Base-by-base conservation (phyloP, 1,140 invertebrate genomes). In the Bombus soroeensis region DNA sequence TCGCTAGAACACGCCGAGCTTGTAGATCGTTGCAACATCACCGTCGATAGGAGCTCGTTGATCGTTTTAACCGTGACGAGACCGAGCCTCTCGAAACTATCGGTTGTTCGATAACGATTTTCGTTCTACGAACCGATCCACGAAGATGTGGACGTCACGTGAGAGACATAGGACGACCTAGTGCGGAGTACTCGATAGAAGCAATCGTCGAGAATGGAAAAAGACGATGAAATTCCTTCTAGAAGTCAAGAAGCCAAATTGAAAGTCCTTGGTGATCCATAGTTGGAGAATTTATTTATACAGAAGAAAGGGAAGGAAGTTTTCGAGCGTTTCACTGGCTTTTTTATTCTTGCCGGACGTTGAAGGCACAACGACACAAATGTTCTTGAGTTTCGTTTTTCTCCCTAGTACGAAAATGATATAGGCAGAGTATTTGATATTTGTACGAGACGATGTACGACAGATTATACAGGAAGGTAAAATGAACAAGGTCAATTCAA, bases 401-500 rank as follows among this genome's bases (percentile, higher is more conserved):
- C 34, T 37, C 37, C n/a, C 13, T 10, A 22, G 47, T 53, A 53
- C 18, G 47, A 53, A 53, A 53, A 53, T 28, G 13, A 62, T 37
- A 43, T 39, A 72, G 39, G 28, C 18, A 73, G 53, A 81, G 6
- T 59, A 71, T 10, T 81, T 32, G 57, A 28, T 64, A 72, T 25
- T 62, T 34, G 32, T 32, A 15, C 15, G n/a, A 66, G 15, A 18
- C 6, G 6, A 34, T 32, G 59, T 41, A 28, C 71, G 53, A 59
- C 57, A 32, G 47, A n/a, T 15, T n/a, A 47, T 22, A n/a, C 34
- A 18, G 25, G 39, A 71, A 22, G 47, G 28, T 83, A 18, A 70
- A 32, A 53, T 32, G n/a, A 79, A 85, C 76, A 47, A 39, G 62
- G 76, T 85, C 83, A 79, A 85, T 72, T 85, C 25, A 43, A 72